Conservation (phyloP, 1,140 invertebrate genomes). For the Bombus cullumanus region DNA sequence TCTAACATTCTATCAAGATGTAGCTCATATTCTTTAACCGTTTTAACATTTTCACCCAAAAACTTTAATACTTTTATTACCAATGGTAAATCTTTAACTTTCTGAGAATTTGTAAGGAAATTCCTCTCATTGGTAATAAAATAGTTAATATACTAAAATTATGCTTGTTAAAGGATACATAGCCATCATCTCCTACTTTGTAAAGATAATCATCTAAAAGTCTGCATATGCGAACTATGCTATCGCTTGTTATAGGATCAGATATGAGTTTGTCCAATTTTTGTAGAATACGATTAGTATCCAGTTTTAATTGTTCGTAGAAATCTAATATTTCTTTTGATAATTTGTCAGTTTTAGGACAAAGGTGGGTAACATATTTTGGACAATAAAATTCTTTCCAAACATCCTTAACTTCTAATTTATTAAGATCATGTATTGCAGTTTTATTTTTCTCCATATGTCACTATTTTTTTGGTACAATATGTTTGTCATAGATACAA, state of each 20-base stretch:
- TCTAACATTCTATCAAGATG: conserved; percentile 67
- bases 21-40: conserved; percentile 54
- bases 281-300: conserved; percentile 45
- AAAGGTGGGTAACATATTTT: conserved; percentile 13
- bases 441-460: neutral
- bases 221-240: conserved; percentile 55
- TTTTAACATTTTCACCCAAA: conserved; percentile 49
- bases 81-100: conserved; percentile 65
- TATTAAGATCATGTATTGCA: neutral
- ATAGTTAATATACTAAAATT: neutral
- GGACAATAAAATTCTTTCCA: conserved; percentile 30
- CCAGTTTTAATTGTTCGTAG: conserved; percentile 12
- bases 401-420: neutral
- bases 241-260: conserved; percentile 62
- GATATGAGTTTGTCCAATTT: conserved; percentile 67
- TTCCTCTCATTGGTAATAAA: neutral
- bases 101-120: conserved; percentile 66
- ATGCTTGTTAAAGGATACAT: conserved; percentile 71
- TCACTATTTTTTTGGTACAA: neutral
- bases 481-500: conserved; percentile 2
- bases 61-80: conserved; percentile 72
- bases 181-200: conserved; percentile 59
- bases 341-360: conserved; percentile 18
- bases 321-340: conserved; percentile 4
- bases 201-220: conserved; percentile 62